Base-by-base conservation (phyloP, 2,113 vertebrate species). In the Nothobranchius kuhntae region DNA sequence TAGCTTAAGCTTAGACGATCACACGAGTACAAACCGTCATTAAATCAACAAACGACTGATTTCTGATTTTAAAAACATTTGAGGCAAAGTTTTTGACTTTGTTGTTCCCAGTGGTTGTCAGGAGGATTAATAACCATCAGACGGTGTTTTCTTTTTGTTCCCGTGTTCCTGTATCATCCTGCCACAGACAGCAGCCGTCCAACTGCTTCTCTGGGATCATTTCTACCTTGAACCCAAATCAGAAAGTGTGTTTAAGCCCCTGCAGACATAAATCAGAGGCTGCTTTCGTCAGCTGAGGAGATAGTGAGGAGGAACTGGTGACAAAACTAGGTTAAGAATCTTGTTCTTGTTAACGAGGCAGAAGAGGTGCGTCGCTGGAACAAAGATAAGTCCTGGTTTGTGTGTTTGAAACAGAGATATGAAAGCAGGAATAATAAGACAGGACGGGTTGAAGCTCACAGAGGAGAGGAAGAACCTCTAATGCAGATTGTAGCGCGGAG, bases 191-290 rank as follows among this genome's bases (percentile, higher is more conserved):
- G 48, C 61, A 52, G 58, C 68, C 56, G 48, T 67, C 61, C 2
- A 7, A 61, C 57, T 9, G 36, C 58, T 71, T 50, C 60, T 60
- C 60, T 17, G 24, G n/a, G 73, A 65, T 72, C 9, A 61, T 65
- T 75, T 70, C 61, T 66, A 61, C 59, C 73, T 68, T 73, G 53
- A 84, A 65, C 56, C 7, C 9, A 13, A 85, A 78, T 83, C 66
- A 70, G 71, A 74, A 69, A 69, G 61, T 53, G 67, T 30, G 46
- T 77, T 83, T 61, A 82, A 83, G 65, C 75, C 80, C 81, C 83
- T 63, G 65, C 73, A 80, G 85, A 86, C 56, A 67, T 58, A 81
- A 56, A 80, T 54, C 73, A 61, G 64, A 75, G 59, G 40, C 57
- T 45, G 38, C 53, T 82, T 80, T 85, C 65, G 79, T 82, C 78